Conservation (phyloP, 2,888 invertebrate species). For the Didymodactylos carnosus region DNA sequence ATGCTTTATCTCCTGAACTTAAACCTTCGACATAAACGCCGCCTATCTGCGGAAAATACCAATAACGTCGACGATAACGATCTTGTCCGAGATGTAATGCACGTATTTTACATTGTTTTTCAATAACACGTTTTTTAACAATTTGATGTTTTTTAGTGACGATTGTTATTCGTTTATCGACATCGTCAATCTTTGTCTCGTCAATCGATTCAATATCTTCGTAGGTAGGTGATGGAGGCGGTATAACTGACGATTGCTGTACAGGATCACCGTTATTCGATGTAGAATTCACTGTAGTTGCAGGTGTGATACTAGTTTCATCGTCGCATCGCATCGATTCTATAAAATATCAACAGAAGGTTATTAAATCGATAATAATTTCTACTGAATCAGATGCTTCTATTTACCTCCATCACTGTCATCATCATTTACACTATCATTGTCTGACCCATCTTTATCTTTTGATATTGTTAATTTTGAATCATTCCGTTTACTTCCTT, state of each 20-base stretch:
- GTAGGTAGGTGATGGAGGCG: background rate
- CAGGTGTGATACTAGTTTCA: too few relatives aligned
- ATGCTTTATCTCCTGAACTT: conserved; percentile 45
- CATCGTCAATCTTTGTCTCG: background rate
- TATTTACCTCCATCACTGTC: conserved; percentile 4
- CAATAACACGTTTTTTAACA: conserved; percentile 24
- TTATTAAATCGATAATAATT: background rate
- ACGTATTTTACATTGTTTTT: conserved; percentile 39
- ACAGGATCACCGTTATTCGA: background rate
- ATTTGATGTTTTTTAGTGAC: background rate
- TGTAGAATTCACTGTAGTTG: too few relatives aligned
- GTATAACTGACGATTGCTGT: too few relatives aligned
- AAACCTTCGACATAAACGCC: conserved; percentile 75
- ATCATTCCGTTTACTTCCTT: background rate
- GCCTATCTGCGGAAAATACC: conserved; percentile 72
- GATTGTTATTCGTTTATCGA: background rate
- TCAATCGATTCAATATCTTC: background rate
- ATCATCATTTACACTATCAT: background rate
- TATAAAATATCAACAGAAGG: background rate
- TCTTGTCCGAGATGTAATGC: conserved; percentile 81
- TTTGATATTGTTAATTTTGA: background rate
- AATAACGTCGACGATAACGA: conserved; percentile 69
- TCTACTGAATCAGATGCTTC: too few relatives aligned
- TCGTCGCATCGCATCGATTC: background rate
- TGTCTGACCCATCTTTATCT: background rate